phyloP scores from a whole-genome alignment of 2,797 vertebrate species.

The Schizopygopsis malacanthus region DNA sequence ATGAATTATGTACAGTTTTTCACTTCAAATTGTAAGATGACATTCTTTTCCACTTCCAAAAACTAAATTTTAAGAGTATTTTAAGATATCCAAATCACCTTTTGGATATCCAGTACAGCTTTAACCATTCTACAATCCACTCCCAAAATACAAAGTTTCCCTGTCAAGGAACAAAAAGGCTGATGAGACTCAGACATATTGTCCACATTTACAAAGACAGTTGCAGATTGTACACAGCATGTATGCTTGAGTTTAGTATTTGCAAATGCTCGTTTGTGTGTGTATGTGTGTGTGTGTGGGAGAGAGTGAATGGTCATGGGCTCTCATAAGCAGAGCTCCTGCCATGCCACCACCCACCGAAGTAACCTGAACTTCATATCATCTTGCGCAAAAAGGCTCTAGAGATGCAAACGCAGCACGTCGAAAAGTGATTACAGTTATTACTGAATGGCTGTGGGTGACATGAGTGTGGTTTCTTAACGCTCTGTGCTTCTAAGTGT shows the following conservation, averaged over 20 bases:
- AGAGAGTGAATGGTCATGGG: constrained; percentile 38
- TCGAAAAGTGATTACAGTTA: constrained; percentile 56
- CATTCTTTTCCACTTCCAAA: no score
- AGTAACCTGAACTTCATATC: constrained; percentile 49
- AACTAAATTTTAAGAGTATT: no score
- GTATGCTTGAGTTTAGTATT: constrained; percentile 15
- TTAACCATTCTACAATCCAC: background rate
- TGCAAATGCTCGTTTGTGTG: background rate
- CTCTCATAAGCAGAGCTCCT: constrained; percentile 50
- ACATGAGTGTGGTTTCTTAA: constrained; percentile 46
- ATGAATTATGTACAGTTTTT: background rate
- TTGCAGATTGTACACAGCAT: background rate
- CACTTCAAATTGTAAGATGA: background rate
- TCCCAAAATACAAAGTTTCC: background rate
- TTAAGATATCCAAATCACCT: background rate
- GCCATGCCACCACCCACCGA: constrained; percentile 48
- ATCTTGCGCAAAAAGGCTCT: constrained; percentile 47
- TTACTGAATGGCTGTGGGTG: constrained; percentile 52
- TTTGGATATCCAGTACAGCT: background rate
- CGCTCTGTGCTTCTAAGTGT: constrained; percentile 40
- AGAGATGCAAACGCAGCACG: constrained; percentile 47
- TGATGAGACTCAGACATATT: background rate
- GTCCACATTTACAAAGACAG: constrained; percentile 20
- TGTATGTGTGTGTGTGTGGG: constrained; percentile 21
- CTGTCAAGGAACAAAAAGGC: background rate